Evolutionary conservation across 1,140 invertebrate genomes (phyloP).

Genomic region (Drosophila pandora): DNA sequence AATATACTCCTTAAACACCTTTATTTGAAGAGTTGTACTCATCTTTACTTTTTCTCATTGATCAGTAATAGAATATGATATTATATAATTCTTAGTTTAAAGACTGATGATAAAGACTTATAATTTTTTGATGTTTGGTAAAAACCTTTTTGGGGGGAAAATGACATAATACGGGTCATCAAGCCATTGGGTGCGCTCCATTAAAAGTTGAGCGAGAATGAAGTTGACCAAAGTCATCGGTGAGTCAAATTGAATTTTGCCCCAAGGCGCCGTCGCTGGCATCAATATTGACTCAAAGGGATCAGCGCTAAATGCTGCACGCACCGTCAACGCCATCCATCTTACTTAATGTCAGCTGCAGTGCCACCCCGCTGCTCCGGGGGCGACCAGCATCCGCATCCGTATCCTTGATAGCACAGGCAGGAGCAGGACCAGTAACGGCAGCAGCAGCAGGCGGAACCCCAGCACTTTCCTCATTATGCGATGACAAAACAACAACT

Average conservation of each 20-base stretch:
- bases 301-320: constrained; percentile 79
- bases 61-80: too few species aligned
- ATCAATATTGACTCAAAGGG: constrained; percentile 75
- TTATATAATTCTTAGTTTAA: too few species aligned
- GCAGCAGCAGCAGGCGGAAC: constrained; percentile 12
- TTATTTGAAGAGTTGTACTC: too few species aligned
- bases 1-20: neutral
- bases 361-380: constrained; percentile 33
- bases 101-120: too few species aligned
- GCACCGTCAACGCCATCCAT: constrained; percentile 75
- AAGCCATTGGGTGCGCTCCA: constrained; percentile 62
- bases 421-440: constrained; percentile 7
- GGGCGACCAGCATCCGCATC: constrained; percentile 3
- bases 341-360: constrained; percentile 80
- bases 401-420: neutral
- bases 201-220: constrained; percentile 70
- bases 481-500: constrained; percentile 75
- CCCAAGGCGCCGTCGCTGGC: constrained; percentile 34
- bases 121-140: neutral
- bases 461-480: constrained; percentile 69
- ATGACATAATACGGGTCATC: constrained; percentile 38
- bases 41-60: too few species aligned
- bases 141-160: neutral
- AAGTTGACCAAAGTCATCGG: constrained; percentile 62
- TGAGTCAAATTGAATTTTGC: constrained; percentile 67